Base-by-base conservation (phyloP, 2,113 vertebrate genomes). In the Procapra przewalskii region DNA sequence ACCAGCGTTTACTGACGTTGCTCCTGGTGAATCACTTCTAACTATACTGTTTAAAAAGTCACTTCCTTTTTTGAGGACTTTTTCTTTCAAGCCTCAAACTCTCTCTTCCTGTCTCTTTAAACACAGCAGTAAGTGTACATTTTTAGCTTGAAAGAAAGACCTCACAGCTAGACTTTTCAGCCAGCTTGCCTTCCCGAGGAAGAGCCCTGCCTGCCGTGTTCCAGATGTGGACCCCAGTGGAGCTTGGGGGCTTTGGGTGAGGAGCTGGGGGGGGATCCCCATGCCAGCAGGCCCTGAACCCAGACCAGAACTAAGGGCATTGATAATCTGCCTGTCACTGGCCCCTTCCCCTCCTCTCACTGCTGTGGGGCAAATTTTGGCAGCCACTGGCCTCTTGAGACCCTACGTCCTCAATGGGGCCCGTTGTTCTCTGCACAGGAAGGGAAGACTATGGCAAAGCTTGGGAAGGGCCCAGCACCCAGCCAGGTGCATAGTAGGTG, bases 1-100 rank as follows among this genome's bases (percentile, higher is more conserved):
- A 6, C 3, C 11, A 4, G 50, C 3, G 2, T 36, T 16, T 10
- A 45, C 29, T 2, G 3, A 4, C 27, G 1, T 31, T 10, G n/a
- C 57, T 19, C 12, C 23, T n/a, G 7, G 11, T 29, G 36, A 36
- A 14, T 13, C 43, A 81, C 14, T n/a, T 92, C 50, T 71, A 19
- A 71, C 3, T 12, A 21, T 45, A 4, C 13, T 48, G 48, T 67
- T 81, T 17, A 62, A 60, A 52, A 55, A 11, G 19, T 21, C 36
- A 29, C n/a, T 45, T 29, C 31, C 77, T 81, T 29, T 16, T 29
- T 45, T 29, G 40, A 75, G 19, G 6, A 25, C 17, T 43, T 85
- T 43, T 48, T 17, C 64, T 48, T 59, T 55, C n/a, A 71, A 55
- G 67, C 50, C 21, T 85, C 80, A 19, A 40, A 84, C 6, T 40